These are phyloP conservation scores for Apamea monoglypha DNA, from an alignment of 2,888 invertebrate species.

Conservation along the genomic window DNA sequence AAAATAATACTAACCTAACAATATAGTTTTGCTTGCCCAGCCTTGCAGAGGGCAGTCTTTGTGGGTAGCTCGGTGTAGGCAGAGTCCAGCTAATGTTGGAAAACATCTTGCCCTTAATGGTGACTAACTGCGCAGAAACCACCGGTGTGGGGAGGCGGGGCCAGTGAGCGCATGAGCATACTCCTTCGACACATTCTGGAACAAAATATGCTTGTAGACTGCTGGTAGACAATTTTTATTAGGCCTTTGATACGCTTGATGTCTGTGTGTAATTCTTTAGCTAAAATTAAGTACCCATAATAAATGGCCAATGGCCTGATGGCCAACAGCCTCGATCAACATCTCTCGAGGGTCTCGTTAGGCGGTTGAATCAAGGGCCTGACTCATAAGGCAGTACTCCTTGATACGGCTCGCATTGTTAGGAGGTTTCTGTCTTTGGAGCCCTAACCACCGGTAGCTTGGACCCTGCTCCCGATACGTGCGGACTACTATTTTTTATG, in stretches of 20 bases:
- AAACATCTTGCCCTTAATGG: conserved; percentile 75
- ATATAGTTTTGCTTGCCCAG: conserved; percentile 78
- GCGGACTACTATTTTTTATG: too few species aligned
- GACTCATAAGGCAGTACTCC: too few species aligned
- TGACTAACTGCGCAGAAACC: conserved; percentile 75
- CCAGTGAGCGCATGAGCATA: conserved; percentile 85
- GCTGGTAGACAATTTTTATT: too few species aligned
- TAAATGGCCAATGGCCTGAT: neutral
- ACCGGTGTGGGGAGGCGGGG: conserved; percentile 80
- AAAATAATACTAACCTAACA: conserved; percentile 76
- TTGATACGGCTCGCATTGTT: too few species aligned
- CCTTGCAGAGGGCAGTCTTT: conserved; percentile 77
- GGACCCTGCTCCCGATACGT: too few species aligned
- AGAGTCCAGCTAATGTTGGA: conserved; percentile 83
- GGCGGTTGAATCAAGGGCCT: too few species aligned
- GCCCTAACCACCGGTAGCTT: too few species aligned
- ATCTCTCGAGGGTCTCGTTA: too few species aligned
- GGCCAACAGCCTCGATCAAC: too few species aligned
- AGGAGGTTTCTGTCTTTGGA: too few species aligned
- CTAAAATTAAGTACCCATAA: neutral
- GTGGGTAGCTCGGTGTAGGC: conserved; percentile 76
- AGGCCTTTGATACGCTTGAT: neutral
- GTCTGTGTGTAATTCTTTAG: neutral
- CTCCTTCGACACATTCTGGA: conserved; percentile 83
- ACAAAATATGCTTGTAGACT: conserved; percentile 25